Base-by-base conservation (phyloP, 1,140 invertebrate genomes). In the Drosophila truncata region DNA sequence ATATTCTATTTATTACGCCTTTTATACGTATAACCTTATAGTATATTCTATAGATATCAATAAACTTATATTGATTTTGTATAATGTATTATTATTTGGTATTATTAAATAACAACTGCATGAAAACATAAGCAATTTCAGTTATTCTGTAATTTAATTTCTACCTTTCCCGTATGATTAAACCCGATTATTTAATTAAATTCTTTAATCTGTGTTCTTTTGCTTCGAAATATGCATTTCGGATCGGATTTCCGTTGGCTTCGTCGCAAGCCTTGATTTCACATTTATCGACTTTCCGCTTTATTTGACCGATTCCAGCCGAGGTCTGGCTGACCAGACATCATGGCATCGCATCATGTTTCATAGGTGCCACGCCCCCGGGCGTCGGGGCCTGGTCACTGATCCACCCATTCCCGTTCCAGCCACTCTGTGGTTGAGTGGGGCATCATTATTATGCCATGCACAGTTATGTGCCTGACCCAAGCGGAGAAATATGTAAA, bases 381-480 rank as follows among this genome's bases (percentile, higher is more conserved):
- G n/a, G 23, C 18, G 23, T 13, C 14, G 23, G 16, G 2, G 8
- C 10, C 41, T 2, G 41, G 18, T 2, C 10, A 13, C 41, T 20
- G 25, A 11, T 9, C 20, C 13, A 10, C 27, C 23, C 67, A 31
- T 14, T 50, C 47, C 6, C n/a, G 44, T 18, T 27, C 13, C 29
- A 54, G 37, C 39, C 69, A 52, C 58, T 54, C 27, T 74, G 69
- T 47, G 72, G 69, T 74, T 41, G 69, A 62, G 73, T 57, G 47
- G 52, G 62, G 78, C 75, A 85, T 85, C 85, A 90, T 90, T 90
- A 90, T 90, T 90, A 90, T 90, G 85, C 85, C 74, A 90, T 90
- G 85, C 85, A 90, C 85, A 90, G 86, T 85, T 90, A 85, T 90
- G 74, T 90, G 78, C 70, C 85, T 84, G 85, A 84, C 85, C 85